Evolutionary conservation across 1,140 invertebrate species (phyloP).

Genomic region (Hermatobates lingyangjiaoensis): DNA sequence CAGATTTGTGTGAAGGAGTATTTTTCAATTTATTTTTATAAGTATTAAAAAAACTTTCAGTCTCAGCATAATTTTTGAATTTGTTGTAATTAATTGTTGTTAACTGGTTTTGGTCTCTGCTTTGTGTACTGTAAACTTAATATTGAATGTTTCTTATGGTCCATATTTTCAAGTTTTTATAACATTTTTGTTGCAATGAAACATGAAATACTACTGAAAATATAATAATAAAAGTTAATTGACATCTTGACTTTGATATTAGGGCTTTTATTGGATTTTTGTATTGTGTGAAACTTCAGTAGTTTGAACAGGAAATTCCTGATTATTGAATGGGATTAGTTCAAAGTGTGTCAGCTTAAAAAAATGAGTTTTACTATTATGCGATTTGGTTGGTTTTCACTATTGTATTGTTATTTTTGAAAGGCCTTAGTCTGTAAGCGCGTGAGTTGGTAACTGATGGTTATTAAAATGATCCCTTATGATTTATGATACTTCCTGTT

Average conservation of each 20-base stretch:
- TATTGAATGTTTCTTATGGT: not conserved
- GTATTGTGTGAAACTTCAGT: not conserved
- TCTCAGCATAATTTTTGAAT: no score
- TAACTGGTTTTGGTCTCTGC: not conserved
- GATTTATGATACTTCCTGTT: slow-evolving; percentile 6
- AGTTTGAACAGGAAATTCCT: not conserved
- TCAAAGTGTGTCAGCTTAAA: not conserved
- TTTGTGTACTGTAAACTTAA: not conserved
- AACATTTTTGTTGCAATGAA: not conserved
- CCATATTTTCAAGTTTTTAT: not conserved
- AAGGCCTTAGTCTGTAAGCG: not conserved
- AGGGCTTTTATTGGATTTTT: not conserved
- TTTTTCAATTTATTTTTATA: no score
- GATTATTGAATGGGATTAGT: no score
- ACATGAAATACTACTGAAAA: not conserved
- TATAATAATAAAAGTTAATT: no score
- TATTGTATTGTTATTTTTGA: not conserved
- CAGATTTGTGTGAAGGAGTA: no score
- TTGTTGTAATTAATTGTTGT: not conserved
- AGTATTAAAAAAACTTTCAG: no score
- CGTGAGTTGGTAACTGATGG: not conserved
- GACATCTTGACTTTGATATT: not conserved
- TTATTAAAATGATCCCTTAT: not conserved
- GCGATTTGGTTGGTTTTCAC: not conserved
- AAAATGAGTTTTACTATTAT: not conserved